Percentiles rank a stretch among this genome's conserved stretches.
Conservation (phyloP, 2,797 vertebrate genomes). For the Paguma larvata region DNA sequence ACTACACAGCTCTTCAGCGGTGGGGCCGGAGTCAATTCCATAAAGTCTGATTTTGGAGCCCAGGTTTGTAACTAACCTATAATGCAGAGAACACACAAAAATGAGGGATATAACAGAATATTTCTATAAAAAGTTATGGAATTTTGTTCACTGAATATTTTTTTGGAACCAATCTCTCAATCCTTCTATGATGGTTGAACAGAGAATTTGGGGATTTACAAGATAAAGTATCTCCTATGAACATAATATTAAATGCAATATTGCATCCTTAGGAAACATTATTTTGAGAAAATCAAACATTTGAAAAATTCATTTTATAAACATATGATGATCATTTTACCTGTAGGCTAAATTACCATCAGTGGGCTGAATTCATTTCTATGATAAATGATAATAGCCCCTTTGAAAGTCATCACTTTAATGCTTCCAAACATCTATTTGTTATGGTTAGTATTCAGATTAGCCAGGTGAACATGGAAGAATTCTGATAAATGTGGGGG, state of each 20-base stretch:
- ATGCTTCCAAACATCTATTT: slow-evolving; percentile 79
- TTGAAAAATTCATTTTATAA: slow-evolving; percentile 72
- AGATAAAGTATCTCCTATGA: slow-evolving; percentile 48
- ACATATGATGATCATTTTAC: slow-evolving; percentile 68
- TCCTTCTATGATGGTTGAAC: background rate
- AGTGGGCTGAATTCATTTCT: slow-evolving; percentile 74
- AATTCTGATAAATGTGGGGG: slow-evolving; percentile 29
- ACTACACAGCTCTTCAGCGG: background rate
- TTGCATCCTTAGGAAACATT: slow-evolving; percentile 68
- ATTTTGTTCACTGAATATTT: background rate
- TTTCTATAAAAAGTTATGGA: background rate
- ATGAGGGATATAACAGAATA: background rate
- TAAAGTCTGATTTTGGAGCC: background rate
- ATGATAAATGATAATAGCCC: slow-evolving; percentile 74
- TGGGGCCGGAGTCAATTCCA: background rate
- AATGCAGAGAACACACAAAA: background rate
- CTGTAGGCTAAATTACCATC: slow-evolving; percentile 69
- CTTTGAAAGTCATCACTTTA: slow-evolving; percentile 78
- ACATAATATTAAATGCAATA: slow-evolving; percentile 54
- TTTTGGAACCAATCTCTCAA: background rate
- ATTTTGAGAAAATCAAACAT: slow-evolving; percentile 74
- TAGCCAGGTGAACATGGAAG: slow-evolving; percentile 58
- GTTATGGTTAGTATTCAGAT: slow-evolving; percentile 80
- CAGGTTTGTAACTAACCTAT: background rate
- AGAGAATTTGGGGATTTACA: slow-evolving; percentile 2